Base-by-base conservation (phyloP, 2,888 invertebrate genomes). In the Catocala fraxini region DNA sequence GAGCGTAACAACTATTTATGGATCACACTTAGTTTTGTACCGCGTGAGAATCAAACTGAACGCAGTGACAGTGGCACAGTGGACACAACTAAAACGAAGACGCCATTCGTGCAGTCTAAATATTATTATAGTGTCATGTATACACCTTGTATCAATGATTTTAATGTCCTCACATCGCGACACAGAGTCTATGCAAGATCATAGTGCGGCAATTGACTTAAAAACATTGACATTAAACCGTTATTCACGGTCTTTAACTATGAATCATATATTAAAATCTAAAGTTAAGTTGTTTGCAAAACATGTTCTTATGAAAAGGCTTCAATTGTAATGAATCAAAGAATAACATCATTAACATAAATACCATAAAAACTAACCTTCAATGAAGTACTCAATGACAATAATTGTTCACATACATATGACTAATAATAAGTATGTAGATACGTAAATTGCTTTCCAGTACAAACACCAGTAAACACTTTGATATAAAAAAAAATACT, bases 401-500 rank as follows among this genome's bases (percentile, higher is more conserved):
- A 46, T 46, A 11, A 53, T 43, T 52, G 39, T 52, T 42, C 51
- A 51, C 51, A 39, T 35, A 51, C 7, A 12, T 12, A 39, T 51
- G 48, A 51, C 51, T 51, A 51, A 51, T 34, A n/a, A 13, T 12
- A 43, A 43, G n/a, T 12, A 5, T 2, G 5, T 43, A 43, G 6
- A 39, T 35, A 51, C n/a, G 25, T 49, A 49, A 49, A 49, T 5
- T 51, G 12, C 35, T 35, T 35, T 51, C 25, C 34, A 35, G 11
- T 51, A 52, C 46, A 45, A 51, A 39, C 35, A 51, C 35, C 15
- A 9, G 25, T 46, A n/a, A 11, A 39, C 39, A 11, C 15, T 35
- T 34, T 25, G 51, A 58, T 46, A 46, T 13, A 39, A 25, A 45
- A 57, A 6, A 51, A 45, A 51, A n/a, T 46, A 52, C 46, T 41